These are phyloP conservation scores for Coreoperca whiteheadi DNA, from an alignment of 2,113 vertebrate genomes.

Conservation along the genomic window DNA sequence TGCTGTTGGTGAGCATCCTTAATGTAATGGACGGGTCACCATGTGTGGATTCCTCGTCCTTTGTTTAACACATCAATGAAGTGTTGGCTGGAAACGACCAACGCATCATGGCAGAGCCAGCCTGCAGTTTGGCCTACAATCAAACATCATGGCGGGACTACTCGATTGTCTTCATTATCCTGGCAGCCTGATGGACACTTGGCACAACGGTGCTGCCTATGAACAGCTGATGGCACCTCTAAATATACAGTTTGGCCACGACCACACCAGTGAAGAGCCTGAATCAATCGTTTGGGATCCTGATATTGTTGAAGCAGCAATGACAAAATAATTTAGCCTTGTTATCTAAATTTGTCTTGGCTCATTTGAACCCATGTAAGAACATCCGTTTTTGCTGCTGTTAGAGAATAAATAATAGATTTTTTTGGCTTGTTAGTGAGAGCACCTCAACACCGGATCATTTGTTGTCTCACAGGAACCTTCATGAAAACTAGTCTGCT, in stretches of 20 bases:
- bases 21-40: neutral
- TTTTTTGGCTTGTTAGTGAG: too few relatives aligned
- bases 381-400: neutral
- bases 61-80: slow-evolving; percentile 7
- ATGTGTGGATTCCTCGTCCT: neutral
- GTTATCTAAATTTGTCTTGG: neutral
- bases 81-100: neutral
- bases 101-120: neutral
- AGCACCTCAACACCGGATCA: neutral
- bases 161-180: slow-evolving; percentile 60
- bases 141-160: slow-evolving; percentile 4
- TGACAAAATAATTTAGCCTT: slow-evolving; percentile 17
- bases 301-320: slow-evolving; percentile 15
- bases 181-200: slow-evolving; percentile 5
- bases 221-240: slow-evolving; percentile 66
- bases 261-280: neutral
- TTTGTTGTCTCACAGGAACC: neutral
- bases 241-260: slow-evolving; percentile 55
- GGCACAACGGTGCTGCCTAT: neutral
- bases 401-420: neutral
- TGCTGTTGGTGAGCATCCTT: neutral
- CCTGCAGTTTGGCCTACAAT: slow-evolving; percentile 27
- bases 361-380: neutral
- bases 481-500: neutral
- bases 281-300: slow-evolving; percentile 17